phyloP scores from a whole-genome alignment of 1,140 invertebrate genomes.

The Calephelis virginiensis region DNA sequence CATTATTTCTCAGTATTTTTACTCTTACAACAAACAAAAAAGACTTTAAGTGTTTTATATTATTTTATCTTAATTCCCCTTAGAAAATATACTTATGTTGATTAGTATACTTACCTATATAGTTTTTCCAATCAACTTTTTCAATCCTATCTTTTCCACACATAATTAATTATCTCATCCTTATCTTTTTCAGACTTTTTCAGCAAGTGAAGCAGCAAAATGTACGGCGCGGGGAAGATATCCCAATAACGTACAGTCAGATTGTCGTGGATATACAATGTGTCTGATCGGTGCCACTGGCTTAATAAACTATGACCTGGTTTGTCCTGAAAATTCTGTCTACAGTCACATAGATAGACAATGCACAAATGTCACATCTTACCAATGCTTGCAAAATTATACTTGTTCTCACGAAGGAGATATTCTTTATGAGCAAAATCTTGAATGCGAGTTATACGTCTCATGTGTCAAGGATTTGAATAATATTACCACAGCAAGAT shows the following conservation, averaged over 20 bases:
- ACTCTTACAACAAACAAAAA: too few species aligned
- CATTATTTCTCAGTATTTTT: too few species aligned
- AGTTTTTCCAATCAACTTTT: too few species aligned
- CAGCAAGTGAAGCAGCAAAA: conserved; percentile 30
- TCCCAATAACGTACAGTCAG: conserved; percentile 42
- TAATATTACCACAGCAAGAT: conserved; percentile 41
- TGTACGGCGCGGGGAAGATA: conserved; percentile 53
- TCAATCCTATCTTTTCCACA: too few species aligned
- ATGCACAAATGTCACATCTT: conserved; percentile 57
- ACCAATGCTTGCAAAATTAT: conserved; percentile 45
- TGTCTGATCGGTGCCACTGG: conserved; percentile 41
- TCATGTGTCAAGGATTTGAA: conserved; percentile 48
- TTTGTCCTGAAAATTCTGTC: conserved; percentile 50
- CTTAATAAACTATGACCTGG: conserved; percentile 48
- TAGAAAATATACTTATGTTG: too few species aligned
- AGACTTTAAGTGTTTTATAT: too few species aligned
- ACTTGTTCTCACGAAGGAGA: conserved; percentile 47
- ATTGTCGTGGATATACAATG: conserved; percentile 58
- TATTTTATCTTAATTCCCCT: too few species aligned
- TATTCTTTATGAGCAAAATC: conserved; percentile 31
- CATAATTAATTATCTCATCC: too few species aligned
- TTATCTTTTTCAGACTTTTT: conserved; percentile 41
- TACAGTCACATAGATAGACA: conserved; percentile 55
- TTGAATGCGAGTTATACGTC: conserved; percentile 46
- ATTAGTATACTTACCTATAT: too few species aligned